Conservation (phyloP, 1,140 invertebrate genomes). For the Arion vulgaris region DNA sequence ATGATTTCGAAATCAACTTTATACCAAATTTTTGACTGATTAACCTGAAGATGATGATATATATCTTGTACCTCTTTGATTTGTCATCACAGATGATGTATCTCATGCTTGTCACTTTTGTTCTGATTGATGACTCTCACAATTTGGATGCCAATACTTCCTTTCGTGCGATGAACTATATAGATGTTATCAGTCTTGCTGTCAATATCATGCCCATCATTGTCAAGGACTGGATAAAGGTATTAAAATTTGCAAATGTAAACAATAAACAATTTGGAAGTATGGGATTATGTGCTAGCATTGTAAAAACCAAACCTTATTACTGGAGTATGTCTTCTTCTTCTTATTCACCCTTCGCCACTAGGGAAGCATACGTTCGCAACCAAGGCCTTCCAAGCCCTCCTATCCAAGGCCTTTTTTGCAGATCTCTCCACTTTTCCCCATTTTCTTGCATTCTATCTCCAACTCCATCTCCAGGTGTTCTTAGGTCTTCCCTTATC, state of each 20-base stretch:
- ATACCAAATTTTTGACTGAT: too few species aligned
- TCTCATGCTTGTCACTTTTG: slow-evolving; percentile 39
- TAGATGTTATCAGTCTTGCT: slow-evolving; percentile 96
- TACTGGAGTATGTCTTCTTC: not conserved
- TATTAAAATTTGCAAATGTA: slow-evolving; percentile 15
- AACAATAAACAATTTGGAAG: not conserved
- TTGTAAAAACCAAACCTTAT: too few species aligned
- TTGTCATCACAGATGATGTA: slow-evolving; percentile 75
- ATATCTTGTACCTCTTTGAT: too few species aligned
- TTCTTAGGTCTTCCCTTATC: too few species aligned
- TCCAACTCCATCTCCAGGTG: too few species aligned
- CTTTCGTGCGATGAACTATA: slow-evolving; percentile 95
- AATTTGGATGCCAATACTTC: slow-evolving; percentile 84
- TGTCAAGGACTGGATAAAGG: slow-evolving; percentile 72
- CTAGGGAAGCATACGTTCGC: too few species aligned
- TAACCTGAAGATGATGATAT: too few species aligned
- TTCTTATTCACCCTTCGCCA: not conserved
- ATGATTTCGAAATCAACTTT: too few species aligned
- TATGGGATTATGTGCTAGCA: not conserved
- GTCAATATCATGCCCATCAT: slow-evolving; percentile 76
- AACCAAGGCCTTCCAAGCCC: too few species aligned
- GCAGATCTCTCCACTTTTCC: too few species aligned
- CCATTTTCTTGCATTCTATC: too few species aligned
- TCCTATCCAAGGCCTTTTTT: too few species aligned
- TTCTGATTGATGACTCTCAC: slow-evolving; percentile 30